These are phyloP conservation scores for Pachycephala philippinensis DNA, from an alignment of 2,113 vertebrate species.

Conservation along the genomic window DNA sequence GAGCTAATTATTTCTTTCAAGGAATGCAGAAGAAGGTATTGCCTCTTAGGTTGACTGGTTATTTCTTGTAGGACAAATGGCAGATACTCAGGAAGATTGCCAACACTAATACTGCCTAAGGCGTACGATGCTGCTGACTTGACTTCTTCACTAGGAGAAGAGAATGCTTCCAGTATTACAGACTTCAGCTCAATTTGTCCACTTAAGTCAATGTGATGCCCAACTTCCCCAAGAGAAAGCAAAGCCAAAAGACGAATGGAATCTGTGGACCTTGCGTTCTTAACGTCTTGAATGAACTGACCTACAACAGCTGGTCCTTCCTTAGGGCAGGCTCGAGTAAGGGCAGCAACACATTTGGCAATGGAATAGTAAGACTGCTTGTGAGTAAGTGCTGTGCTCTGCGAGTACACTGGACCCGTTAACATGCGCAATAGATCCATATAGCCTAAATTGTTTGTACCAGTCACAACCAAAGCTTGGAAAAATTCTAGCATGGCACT, in stretches of 20 bases:
- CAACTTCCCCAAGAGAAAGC: constrained; percentile 95
- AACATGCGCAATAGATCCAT: constrained; percentile 98
- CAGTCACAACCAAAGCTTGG: constrained; percentile 92
- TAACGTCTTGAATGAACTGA: constrained; percentile 98
- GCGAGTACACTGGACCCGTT: constrained; percentile 94
- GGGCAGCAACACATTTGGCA: constrained; percentile 96
- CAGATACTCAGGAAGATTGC: constrained; percentile 97
- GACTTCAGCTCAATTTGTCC: constrained; percentile 95
- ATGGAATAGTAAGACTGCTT: constrained; percentile 99
- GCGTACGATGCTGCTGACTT: constrained; percentile 97
- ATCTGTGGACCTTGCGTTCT: constrained; percentile 97
- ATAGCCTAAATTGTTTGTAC: constrained; percentile 89
- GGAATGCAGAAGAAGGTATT: constrained; percentile 96
- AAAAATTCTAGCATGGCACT: constrained; percentile 98
- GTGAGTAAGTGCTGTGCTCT: constrained; percentile 92
- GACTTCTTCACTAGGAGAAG: constrained; percentile 97
- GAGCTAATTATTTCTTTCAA: constrained; percentile 99
- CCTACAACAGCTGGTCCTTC: constrained; percentile 96
- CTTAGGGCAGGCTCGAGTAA: constrained; percentile 92
- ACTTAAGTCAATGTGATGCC: constrained; percentile 97
- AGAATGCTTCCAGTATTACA: constrained; percentile 96
- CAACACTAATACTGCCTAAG: constrained; percentile 95
- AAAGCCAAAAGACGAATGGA: constrained; percentile 94
- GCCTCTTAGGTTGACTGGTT: constrained; percentile 92
- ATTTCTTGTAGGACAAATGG: constrained; percentile 98